Base-by-base conservation (phyloP, 2,888 invertebrate species). In the Noctua pronuba region DNA sequence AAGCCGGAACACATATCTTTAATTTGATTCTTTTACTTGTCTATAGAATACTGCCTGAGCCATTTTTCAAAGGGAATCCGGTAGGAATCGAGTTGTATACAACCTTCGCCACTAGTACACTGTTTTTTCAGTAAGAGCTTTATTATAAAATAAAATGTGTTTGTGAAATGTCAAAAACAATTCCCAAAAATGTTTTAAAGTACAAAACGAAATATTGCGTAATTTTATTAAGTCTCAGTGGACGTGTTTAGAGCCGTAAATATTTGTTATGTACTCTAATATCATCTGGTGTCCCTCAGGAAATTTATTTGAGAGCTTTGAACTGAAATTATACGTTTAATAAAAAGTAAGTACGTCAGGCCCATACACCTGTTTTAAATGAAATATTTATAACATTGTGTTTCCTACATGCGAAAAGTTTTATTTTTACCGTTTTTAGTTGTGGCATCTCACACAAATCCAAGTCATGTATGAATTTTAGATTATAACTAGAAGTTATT, bases 301-400 rank as follows among this genome's bases (percentile, higher is more conserved):
- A 80, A 80, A 83, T 81, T 46, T 79, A 55, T 70, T 46, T 70
- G 58, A 83, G 60, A 78, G 38, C 64, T 66, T 38, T 44, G 52
- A 70, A 67, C 68, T 38, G n/a, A 71, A 62, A 67, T 75, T 24
- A 64, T 64, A 35, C 16, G 7, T 55, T 21, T 62, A 18, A 41
- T 75, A 67, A 67, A 82, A 79, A 38, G n/a, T 52, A 52, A 44
- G 13, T 68, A 18, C 38, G 18, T 31, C 35, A 44, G 18, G 41
- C 16, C 28, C 49, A 10, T 31, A 35, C 35, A 62, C 38, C 46
- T 49, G 38, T 55, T 75, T 58, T 35, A 24, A 58, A 49, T 58
- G 11, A 58, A 73, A 79, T 79, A 24, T 49, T 81, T 21, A 44
- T 11, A 24, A 74, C 4, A 67, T 62, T 46, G 2, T 67, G 16